Evolutionary conservation across 2,888 invertebrate genomes (phyloP).

Genomic region (Agonum fuliginosum): DNA sequence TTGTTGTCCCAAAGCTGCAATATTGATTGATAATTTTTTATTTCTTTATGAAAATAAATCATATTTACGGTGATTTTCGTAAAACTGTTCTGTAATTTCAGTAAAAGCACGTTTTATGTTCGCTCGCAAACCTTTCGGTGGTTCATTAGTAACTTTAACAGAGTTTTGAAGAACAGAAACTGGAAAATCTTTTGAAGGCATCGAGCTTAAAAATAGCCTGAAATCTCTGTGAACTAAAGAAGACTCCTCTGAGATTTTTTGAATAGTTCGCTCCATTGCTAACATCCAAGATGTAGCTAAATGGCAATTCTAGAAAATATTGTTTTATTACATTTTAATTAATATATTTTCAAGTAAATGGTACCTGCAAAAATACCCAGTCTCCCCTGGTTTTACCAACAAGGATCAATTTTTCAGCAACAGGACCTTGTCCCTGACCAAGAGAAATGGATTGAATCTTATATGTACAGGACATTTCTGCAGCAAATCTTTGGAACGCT

Average conservation of each 20-base stretch:
- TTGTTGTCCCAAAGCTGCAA: conserved; percentile 77
- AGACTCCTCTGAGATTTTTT: conserved; percentile 81
- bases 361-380: conserved; percentile 93
- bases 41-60: not conserved
- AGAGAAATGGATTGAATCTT: conserved; percentile 88
- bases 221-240: conserved; percentile 82
- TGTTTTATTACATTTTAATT: not conserved
- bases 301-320: conserved; percentile 87
- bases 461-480: conserved; percentile 82
- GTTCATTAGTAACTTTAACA: conserved; percentile 95
- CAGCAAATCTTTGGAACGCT: conserved; percentile 87
- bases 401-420: conserved; percentile 88
- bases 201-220: conserved; percentile 90
- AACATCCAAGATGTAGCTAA: conserved; percentile 96
- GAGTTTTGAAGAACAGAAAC: conserved; percentile 94
- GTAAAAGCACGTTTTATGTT: conserved; percentile 89
- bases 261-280: conserved; percentile 85
- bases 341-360: not conserved
- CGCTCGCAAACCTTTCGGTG: conserved; percentile 92
- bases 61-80: conserved; percentile 83
- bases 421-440: conserved; percentile 93
- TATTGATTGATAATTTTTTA: conserved; percentile 41
- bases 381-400: conserved; percentile 83
- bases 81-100: conserved; percentile 86
- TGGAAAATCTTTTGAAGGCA: conserved; percentile 91